Evolutionary conservation across 2,888 invertebrate species (phyloP).

Genomic region (Macropis europaea): DNA sequence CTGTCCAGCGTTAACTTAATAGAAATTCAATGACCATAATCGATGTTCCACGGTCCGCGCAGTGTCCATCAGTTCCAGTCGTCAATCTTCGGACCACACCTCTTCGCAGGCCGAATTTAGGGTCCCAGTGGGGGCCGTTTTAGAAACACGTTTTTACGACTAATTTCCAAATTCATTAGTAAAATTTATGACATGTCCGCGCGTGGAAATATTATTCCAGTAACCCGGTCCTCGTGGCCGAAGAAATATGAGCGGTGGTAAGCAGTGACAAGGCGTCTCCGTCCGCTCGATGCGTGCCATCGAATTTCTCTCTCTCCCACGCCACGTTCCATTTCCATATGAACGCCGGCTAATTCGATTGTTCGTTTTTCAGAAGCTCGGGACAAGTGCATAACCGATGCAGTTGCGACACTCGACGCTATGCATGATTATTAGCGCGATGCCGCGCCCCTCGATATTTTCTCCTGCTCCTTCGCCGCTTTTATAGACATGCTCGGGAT

Average conservation of each 20-base stretch:
- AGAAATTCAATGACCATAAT: conserved; percentile 67
- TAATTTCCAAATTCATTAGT: conserved; percentile 33
- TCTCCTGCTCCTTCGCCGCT: conserved; percentile 32
- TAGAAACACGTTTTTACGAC: conserved; percentile 33
- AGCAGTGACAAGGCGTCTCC: conserved; percentile 2
- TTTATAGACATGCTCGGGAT: conserved; percentile 23
- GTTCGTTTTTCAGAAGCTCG: conserved; percentile 38
- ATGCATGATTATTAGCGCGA: conserved; percentile 56
- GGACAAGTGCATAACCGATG: conserved; percentile 46
- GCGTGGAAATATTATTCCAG: neutral
- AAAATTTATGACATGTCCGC: conserved; percentile 5
- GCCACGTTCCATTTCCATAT: conserved; percentile 38
- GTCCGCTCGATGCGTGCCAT: conserved; percentile 3
- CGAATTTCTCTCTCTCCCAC: conserved; percentile 25
- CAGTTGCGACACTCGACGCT: conserved; percentile 48
- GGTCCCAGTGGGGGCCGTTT: neutral
- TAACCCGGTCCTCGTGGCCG: neutral
- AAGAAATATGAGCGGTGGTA: neutral
- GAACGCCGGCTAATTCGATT: conserved; percentile 31
- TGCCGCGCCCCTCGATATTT: conserved; percentile 52
- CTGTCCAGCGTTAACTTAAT: too few relatives aligned
- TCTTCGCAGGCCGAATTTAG: conserved; percentile 5
- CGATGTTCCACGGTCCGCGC: conserved; percentile 46
- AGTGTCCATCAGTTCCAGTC: conserved; percentile 7
- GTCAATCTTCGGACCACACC: neutral